Percentiles rank a stretch among this genome's conserved stretches.
These are phyloP conservation scores for Phylloscopus collybita DNA, from an alignment of 2,797 vertebrate genomes.

Conservation along the genomic window DNA sequence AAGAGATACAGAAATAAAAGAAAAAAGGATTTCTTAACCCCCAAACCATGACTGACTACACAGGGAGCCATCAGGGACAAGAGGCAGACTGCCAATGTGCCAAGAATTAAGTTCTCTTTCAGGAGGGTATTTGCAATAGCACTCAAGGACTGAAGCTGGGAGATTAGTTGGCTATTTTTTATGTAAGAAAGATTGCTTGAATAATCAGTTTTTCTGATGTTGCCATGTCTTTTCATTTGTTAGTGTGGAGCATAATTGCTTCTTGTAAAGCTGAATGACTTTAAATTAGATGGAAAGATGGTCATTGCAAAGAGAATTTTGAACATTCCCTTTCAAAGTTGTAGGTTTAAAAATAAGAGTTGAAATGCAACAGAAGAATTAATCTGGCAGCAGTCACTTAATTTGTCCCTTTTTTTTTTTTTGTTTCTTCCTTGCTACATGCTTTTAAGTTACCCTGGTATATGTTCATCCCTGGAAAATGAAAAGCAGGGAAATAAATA, in stretches of 20 bases:
- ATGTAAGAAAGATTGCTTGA: slow-evolving; percentile 17
- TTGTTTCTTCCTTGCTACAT: background rate
- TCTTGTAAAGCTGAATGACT: slow-evolving; percentile 52
- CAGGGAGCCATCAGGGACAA: background rate
- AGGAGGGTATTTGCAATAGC: slow-evolving; percentile 6
- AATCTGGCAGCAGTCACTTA: slow-evolving; percentile 22
- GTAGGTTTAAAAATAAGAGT: slow-evolving; percentile 21
- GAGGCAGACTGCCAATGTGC: background rate
- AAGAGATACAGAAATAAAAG: background rate
- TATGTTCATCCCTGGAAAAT: background rate
- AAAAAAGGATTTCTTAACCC: background rate
- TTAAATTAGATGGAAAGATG: slow-evolving; percentile 53
- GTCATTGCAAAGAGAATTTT: slow-evolving; percentile 11
- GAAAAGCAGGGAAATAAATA: background rate
- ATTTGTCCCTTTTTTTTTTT: background rate
- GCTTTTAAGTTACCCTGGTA: background rate
- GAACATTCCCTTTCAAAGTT: slow-evolving; percentile 8
- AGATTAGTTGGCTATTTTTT: slow-evolving; percentile 44
- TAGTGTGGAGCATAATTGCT: slow-evolving; percentile 31
- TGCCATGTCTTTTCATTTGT: slow-evolving; percentile 43
- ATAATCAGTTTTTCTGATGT: slow-evolving; percentile 61
- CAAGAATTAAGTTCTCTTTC: background rate
- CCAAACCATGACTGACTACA: background rate
- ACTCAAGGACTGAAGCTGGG: background rate
- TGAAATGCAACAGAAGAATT: slow-evolving; percentile 31